phyloP scores from a whole-genome alignment of 2,113 vertebrate genomes.

The Poeciliopsis retropinna region DNA sequence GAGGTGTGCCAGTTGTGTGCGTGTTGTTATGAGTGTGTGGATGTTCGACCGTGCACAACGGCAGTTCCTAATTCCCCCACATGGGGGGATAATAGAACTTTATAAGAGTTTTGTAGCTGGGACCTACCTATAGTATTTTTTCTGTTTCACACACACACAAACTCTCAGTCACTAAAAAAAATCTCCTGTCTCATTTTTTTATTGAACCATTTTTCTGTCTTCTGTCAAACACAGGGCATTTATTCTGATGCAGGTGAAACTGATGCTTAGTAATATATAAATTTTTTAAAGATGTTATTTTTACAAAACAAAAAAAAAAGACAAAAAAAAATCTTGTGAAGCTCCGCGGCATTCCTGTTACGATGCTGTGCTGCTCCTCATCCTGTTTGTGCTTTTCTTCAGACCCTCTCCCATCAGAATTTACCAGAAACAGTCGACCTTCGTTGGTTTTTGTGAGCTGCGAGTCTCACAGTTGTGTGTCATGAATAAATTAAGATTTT shows the following conservation, averaged over 20 bases:
- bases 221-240: conserved; percentile 1
- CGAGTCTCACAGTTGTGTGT: not conserved
- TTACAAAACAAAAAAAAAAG: not conserved
- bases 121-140: not conserved
- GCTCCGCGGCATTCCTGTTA: conserved; percentile 3
- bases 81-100: conserved; percentile 25
- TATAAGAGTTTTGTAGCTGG: not conserved
- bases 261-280: not conserved
- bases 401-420: conserved; percentile 5
- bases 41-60: not conserved
- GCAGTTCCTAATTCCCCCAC: conserved; percentile 8
- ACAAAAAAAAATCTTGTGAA: not conserved
- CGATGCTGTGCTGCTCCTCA: not conserved
- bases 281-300: conserved; percentile 6
- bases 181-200: conserved; percentile 4
- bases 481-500: not conserved
- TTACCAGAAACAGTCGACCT: conserved; percentile 6
- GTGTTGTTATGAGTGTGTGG: not conserved
- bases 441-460: not conserved
- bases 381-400: not conserved
- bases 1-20: not conserved
- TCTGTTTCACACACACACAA: not conserved
- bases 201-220: not conserved
- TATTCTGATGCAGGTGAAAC: conserved; percentile 2
- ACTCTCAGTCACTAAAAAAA: not conserved